Conservation (phyloP, 2,888 invertebrate genomes). For the Pecten maximus region DNA sequence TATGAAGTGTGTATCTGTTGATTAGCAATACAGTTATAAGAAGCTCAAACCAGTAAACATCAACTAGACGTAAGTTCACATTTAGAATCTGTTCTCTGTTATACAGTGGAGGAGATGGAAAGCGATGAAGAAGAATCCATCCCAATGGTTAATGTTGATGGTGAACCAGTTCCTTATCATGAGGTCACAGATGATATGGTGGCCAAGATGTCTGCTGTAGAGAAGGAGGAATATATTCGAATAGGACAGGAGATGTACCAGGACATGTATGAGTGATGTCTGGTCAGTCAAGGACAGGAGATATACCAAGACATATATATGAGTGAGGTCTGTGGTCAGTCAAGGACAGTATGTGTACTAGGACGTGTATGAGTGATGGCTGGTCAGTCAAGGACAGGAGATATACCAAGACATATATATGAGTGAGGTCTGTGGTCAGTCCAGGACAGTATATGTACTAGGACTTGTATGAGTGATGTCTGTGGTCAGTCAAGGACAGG, state of each 20-base stretch:
- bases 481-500: too few relatives aligned
- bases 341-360: not conserved
- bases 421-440: too few relatives aligned
- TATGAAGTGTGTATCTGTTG: too few relatives aligned
- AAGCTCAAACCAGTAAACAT: too few relatives aligned
- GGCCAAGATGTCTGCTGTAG: slow-evolving; percentile 93
- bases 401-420: too few relatives aligned
- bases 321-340: not conserved
- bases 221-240: slow-evolving; percentile 96
- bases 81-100: slow-evolving; percentile 40
- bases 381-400: not conserved
- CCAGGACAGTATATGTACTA: too few relatives aligned
- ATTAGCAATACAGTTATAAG: too few relatives aligned
- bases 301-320: not conserved
- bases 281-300: not conserved
- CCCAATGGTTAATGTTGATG: slow-evolving; percentile 92
- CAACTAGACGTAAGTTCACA: too few relatives aligned
- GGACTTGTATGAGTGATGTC: too few relatives aligned
- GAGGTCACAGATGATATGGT: slow-evolving; percentile 94
- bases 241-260: slow-evolving; percentile 96
- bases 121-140: slow-evolving; percentile 85
- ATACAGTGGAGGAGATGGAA: slow-evolving; percentile 75
- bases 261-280: slow-evolving; percentile 84
- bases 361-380: not conserved
- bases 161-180: slow-evolving; percentile 90